Base-by-base conservation (phyloP, 2,888 invertebrate genomes). In the Pteria penguin region DNA sequence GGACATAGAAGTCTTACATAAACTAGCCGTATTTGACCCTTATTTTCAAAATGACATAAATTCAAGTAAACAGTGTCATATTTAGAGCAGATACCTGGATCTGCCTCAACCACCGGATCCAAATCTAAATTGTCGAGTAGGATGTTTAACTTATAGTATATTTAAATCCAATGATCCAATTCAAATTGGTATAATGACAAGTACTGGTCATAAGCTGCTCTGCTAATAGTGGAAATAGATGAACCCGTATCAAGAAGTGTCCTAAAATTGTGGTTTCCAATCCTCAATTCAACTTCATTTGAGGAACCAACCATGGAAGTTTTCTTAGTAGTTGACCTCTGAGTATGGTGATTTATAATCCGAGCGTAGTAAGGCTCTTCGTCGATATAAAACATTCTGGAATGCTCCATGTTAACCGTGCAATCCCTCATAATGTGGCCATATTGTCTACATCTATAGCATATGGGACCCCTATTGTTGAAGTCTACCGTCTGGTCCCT, bases 401-500 rank as follows among this genome's bases (percentile, higher is more conserved):
- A 55, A 55, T 55, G 55, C 4, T 4, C 18, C 4, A 55, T 4
- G 55, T 55, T 4, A 18, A 55, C 4, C 4, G 4, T 8, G 18
- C 55, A 55, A 55, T 55, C n/a, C 24, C n/a, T 4, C 55, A 55
- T 55, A 4, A 55, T 55, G 4, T 55, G 55, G 24, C 55, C 45
- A 11, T 24, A 24, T 55, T 8, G 55, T 55, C 55, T 55, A 55
- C 55, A 55, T 55, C 55, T 55, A 24, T 55, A 55, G 24, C 55
- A 55, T 55, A 55, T 55, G 55, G 55, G 55, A 18, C 55, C 55
- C 4, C 55, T 55, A 18, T 55, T 24, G 55, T 55, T 55, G 18
- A 55, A 55, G 55, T 55, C 55, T 18, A 55, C 55, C 55, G 24
- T 18, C 18, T 55, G 55, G 55, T 55, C n/a, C 55, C 55, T 55